Evolutionary conservation across 2,888 invertebrate species (phyloP), one percentile per base, ranked within the genome.

Genomic region (Tubulanus polymorphus): DNA sequence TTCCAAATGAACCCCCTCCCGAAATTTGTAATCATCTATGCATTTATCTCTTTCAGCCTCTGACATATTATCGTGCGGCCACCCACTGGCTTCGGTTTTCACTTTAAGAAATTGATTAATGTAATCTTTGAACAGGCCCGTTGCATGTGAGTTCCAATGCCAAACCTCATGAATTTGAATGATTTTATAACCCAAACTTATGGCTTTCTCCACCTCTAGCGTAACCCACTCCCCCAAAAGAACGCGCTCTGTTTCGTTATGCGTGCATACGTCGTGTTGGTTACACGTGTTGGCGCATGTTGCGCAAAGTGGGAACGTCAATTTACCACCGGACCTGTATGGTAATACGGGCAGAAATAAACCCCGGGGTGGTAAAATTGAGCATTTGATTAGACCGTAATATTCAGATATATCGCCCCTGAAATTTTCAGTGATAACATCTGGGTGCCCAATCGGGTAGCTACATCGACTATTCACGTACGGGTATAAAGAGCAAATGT

Each of bases 151-250:
- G 45, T 3, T 62, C 56, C 41, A 74, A 37, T 71, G 61, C 67
- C 71, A 74, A 23, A 73, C 65, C 56, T 72, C 71, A 26, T 54
- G 51, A n/a, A 71, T 60, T 25, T 69, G 51, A 1, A 68, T 8
- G n/a, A 72, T 59, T 48, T 55, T 55, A 52, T 75, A 76, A 0
- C 69, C 71, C n/a, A 54, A 54, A 49, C 54, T 37, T 0, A 73
- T 26, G 8, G 73, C 74, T 59, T 65, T 66, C 25, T 62, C 29
- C 0, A 76, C 35, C 55, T 75, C 74, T 37, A 66, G 66, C 0
- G 62, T 57, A 2, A 74, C 67, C 71, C 67, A 75, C 6, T 74
- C 72, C 6, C 78, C 70, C 68, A 18, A 73, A 66, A 76, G 56
- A 10, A 28, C 50, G 47, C 66, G 53, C 12, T 70, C 61, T 23